Conservation (phyloP, 1,140 invertebrate genomes). For the Elysia chlorotica region DNA sequence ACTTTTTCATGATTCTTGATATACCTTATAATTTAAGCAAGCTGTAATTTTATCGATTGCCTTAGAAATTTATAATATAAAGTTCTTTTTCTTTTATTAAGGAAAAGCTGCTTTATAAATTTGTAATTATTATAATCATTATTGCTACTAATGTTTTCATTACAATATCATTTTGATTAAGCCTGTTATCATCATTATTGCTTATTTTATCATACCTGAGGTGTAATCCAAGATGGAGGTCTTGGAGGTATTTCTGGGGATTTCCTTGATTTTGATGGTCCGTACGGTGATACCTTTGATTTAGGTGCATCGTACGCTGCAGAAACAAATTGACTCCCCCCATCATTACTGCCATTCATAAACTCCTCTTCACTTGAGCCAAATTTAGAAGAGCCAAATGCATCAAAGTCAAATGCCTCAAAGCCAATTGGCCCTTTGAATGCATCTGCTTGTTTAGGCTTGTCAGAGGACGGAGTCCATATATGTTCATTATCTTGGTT, state of each 20-base stretch:
- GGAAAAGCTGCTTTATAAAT: too few species aligned
- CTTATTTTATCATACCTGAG: conserved; percentile 17
- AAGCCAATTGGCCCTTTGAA: conserved; percentile 16
- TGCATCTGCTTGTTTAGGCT: too few species aligned
- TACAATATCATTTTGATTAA: too few species aligned
- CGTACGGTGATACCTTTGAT: neutral
- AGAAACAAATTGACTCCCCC: neutral
- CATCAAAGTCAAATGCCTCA: conserved; percentile 24
- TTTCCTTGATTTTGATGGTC: neutral
- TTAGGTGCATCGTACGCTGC: conserved; percentile 3
- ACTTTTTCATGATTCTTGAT: too few species aligned
- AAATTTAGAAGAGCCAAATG: conserved; percentile 21
- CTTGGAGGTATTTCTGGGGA: neutral
- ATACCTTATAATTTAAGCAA: too few species aligned
- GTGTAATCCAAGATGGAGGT: neutral
- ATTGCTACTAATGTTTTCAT: too few species aligned
- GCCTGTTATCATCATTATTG: too few species aligned
- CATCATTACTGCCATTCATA: neutral
- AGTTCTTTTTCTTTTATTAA: too few species aligned
- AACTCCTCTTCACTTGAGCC: conserved; percentile 27
- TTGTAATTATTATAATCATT: too few species aligned
- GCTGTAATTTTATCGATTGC: too few species aligned
- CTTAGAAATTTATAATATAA: too few species aligned
- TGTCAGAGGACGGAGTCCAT: neutral
- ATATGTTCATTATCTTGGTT: conserved; percentile 12